Percentiles rank a stretch among this genome's conserved stretches.
Conservation (phyloP, 2,888 invertebrate species). For the Deilephila elpenor region DNA sequence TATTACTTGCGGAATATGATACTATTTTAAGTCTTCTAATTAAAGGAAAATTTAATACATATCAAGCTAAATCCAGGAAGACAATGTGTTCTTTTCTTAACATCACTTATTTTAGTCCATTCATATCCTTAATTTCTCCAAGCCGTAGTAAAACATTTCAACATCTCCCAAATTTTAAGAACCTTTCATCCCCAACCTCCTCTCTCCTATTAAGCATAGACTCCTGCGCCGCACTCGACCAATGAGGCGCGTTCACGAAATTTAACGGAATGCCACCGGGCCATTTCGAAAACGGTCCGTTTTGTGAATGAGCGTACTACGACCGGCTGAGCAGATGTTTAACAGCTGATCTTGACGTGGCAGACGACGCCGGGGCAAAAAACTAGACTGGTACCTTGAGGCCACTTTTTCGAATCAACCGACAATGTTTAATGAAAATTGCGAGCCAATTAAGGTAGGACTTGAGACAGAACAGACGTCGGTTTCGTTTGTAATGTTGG, state of each 20-base stretch:
- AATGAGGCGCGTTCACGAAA: conserved; percentile 36
- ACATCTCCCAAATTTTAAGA: too few species aligned
- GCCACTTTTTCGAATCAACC: conserved; percentile 23
- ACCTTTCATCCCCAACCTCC: conserved; percentile 31
- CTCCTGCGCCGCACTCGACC: conserved; percentile 34
- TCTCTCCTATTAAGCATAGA: conserved; percentile 30
- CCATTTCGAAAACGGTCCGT: conserved; percentile 6
- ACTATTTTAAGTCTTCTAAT: too few species aligned
- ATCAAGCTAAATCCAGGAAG: too few species aligned
- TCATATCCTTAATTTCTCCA: too few species aligned
- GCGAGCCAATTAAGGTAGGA: background rate
- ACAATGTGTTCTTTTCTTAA: too few species aligned
- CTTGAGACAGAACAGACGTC: background rate
- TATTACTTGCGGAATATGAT: too few species aligned
- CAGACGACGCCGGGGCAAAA: conserved; percentile 19
- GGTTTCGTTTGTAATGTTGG: background rate
- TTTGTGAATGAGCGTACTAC: conserved; percentile 27
- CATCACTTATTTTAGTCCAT: too few species aligned
- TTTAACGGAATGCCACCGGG: conserved; percentile 27
- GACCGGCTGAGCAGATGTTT: conserved; percentile 31
- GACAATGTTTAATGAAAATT: conserved; percentile 1
- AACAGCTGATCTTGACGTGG: conserved; percentile 40
- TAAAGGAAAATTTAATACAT: too few species aligned
- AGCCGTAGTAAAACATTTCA: too few species aligned
- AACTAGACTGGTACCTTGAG: conserved; percentile 10